Base-by-base conservation (phyloP, 1,140 invertebrate genomes). In the Musca domestica region DNA sequence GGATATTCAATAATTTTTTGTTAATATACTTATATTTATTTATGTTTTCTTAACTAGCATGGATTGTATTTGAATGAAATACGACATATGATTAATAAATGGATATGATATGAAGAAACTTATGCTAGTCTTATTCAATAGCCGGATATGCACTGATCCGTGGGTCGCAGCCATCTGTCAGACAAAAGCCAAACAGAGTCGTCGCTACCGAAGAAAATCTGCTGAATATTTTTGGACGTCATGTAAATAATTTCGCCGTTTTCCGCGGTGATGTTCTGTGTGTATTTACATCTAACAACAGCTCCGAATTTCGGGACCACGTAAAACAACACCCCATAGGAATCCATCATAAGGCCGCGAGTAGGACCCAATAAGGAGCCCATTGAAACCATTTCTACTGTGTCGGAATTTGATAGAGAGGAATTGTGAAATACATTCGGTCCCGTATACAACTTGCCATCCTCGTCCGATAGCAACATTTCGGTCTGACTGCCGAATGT, bases 191-290 rank as follows among this genome's bases (percentile, higher is more conserved):
- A 81, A 22, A 81, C 72, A 0, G 75, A 72, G 6, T 69, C 75
- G 9, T 74, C 71, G 3, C 25, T 65, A 2, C 73, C 76, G 20
- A 78, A 77, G 17, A 81, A 78, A 70, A 81, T 80, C 66, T 81
- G 76, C 64, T 77, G 74, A 23, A 81, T 76, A 65, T 77, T 77
- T 34, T 75, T 78, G 0, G 75, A 73, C 1, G 78, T 78, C 10
- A 81, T 41, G 49, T 81, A 77, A 14, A 81, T 76, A 63, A 81
- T 77, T 64, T 81, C 78, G 64, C 80, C 78, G 58, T 73, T 74
- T 65, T 81, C 78, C 6, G 78, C 71, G 1, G 74, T 77, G 14
- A 81, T 70, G 48, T 78, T 56, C 14, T 74, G 66, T 1, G 73
- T 66, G 0, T 73, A 63, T 3, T 67, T 68, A 15, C 78, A 80